Base-by-base conservation (phyloP, 2,888 invertebrate species). In the Oscheius sp. region DNA sequence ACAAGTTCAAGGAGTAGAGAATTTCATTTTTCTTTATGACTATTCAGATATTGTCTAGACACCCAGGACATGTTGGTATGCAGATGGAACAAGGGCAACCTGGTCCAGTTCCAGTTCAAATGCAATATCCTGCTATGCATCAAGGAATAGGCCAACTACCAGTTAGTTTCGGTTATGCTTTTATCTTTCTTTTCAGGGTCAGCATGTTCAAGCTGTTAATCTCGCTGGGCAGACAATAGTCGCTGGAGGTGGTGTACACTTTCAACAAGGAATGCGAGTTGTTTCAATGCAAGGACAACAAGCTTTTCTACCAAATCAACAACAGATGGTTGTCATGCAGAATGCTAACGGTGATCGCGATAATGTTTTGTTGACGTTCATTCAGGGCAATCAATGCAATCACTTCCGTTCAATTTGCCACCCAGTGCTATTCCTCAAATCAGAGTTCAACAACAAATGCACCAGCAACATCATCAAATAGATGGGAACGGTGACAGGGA, bases 391-490 rank as follows among this genome's bases (percentile, higher is more conserved):
- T 44, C 41, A 8, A 41, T 59, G 3, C 54, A 54, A 33, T 44
- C 20, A 9, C 4, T 59, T 28, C 44, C 59, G 28, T 44, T 59
- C 28, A 28, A 41, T 8, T 26, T 41, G 4, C 59, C 24, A 30
- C 59, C n/a, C 5, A 54, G 36, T n/a, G 54, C 36, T 14, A 41
- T 59, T 17, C 44, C 6, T 2, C 59, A 41, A 20, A 41, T 44
- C 30, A 24, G 59, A 2, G 36, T 59, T 20, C 66, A 45, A 20
- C 72, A 67, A 41, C 72, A 61, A n/a, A 26, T 12, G 24, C 57
- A 47, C 22, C 71, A 63, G 28, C 74, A 67, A 22, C 68, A 38
- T 22, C 74, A 67, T 38, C 68, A 47, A 41, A 71, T 62, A 30
- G 79, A 45, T 20, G 44, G 68, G 14, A 44, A 44, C 24, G 54